Percentiles rank a stretch among this genome's conserved stretches.
Conservation (phyloP, 2,888 invertebrate genomes). For the Agrochola litura region DNA sequence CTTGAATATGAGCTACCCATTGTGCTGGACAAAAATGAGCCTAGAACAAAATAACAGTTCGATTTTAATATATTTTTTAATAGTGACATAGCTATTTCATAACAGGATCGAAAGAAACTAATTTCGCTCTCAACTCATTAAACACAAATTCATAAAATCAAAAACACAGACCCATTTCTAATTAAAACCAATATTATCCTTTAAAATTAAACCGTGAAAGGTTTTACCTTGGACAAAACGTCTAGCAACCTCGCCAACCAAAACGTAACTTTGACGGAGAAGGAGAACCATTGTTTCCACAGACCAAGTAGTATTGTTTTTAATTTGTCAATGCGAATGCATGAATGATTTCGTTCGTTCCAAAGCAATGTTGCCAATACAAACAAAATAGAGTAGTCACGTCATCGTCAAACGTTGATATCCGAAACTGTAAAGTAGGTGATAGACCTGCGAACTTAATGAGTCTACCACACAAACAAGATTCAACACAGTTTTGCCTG, state of each 20-base stretch:
- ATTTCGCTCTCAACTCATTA: neutral
- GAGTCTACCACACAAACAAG: no score
- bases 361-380: conserved; percentile 22
- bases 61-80: conserved; percentile 4
- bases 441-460: no score
- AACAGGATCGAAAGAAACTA: neutral
- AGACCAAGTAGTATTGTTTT: no score
- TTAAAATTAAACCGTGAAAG: conserved; percentile 65
- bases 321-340: neutral
- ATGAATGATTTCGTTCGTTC: conserved; percentile 26
- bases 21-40: conserved; percentile 59
- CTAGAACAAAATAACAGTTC: conserved; percentile 42
- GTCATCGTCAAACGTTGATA: neutral
- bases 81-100: conserved; percentile 15
- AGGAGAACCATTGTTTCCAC: conserved; percentile 68
- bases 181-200: conserved; percentile 2
- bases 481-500: no score
- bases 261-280: conserved; percentile 72
- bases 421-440: neutral
- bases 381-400: neutral
- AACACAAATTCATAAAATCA: neutral
- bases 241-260: conserved; percentile 76
- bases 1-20: conserved; percentile 88
- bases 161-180: neutral
- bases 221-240: conserved; percentile 83